phyloP scores from a whole-genome alignment of 2,888 invertebrate species.

The Drosophila diplacantha region DNA sequence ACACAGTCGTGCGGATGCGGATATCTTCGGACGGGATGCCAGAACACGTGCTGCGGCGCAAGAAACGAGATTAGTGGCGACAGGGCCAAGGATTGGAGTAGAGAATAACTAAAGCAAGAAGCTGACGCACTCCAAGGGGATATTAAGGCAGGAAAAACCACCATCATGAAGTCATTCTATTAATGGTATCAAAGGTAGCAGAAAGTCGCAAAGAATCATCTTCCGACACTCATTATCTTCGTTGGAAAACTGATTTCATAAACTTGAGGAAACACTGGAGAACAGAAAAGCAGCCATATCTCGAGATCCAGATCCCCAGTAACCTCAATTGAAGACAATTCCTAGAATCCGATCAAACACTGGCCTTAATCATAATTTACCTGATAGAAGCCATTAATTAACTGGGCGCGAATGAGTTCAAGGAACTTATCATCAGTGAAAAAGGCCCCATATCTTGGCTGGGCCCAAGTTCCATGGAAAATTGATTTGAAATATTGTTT shows the following conservation, averaged over 20 bases:
- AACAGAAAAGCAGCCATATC: background rate
- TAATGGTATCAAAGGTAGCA: background rate
- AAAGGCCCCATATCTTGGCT: conserved; percentile 1
- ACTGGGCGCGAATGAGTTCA: conserved; percentile 33
- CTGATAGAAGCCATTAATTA: conserved; percentile 22
- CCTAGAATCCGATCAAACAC: conserved; percentile 15
- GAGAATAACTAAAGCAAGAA: conserved; percentile 2
- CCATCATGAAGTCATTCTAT: background rate
- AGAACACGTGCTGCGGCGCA: conserved; percentile 59
- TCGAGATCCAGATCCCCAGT: background rate
- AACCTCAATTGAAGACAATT: conserved; percentile 14
- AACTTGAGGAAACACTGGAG: background rate
- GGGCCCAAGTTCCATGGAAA: conserved; percentile 21
- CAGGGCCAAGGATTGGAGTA: conserved; percentile 1
- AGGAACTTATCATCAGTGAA: conserved; percentile 23
- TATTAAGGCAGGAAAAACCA: background rate
- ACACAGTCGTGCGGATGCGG: conserved; percentile 16
- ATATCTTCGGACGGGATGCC: conserved; percentile 62
- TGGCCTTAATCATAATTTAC: conserved; percentile 23
- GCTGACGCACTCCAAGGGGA: background rate
- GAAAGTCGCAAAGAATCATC: no score
- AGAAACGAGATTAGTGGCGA: conserved; percentile 26
- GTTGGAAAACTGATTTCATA: background rate
- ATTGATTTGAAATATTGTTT: conserved; percentile 37
- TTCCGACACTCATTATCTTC: background rate